Base-by-base conservation (phyloP, 2,113 vertebrate genomes). In the Acrocephalus arundinaceus region DNA sequence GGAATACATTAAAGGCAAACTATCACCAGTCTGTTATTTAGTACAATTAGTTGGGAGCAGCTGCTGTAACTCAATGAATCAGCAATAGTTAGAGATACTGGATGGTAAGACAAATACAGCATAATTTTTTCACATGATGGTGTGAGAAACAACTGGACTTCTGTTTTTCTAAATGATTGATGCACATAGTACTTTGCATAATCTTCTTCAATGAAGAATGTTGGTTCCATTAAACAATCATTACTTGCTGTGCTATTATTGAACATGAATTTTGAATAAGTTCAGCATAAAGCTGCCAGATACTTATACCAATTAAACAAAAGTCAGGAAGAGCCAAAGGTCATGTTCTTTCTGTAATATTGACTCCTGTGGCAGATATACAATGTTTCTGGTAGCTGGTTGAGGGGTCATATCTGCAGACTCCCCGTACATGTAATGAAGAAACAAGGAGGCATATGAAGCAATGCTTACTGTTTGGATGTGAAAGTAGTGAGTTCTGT, bases 231-330 rank as follows among this genome's bases (percentile, higher is more conserved):
- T 52, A 82, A 87, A 45, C 55, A 78, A 21, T 23, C 13, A 27
- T 90, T 92, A 72, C 66, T 93, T 20, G 41, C 67, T 54, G 51
- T 81, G 65, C 68, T 87, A 22, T 85, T 88, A 88, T 31, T 91
- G 65, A 93, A 66, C 33, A 25, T 79, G 75, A 76, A 82, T 94
- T 93, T 97, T 94, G 58, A 95, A 84, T 88, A 31, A 85, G 61
- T 84, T 84, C 51, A 82, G 49, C 71, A 72, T 27, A 93, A 82
- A 93, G 45, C 65, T 88, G 37, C 27, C 2, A 3, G 33, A 46
- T 84, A 25, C 21, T 93, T 83, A 30, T 52, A 78, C 70, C 72
- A 86, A 73, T 78, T 74, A 62, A 74, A 71, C 72, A 73, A 72
- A 83, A 86, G 43, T 30, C 68, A 90, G 45, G n/a, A 90, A 75